Base-by-base conservation (phyloP, 2,113 vertebrate genomes). In the Sylvilagus bachmani region DNA sequence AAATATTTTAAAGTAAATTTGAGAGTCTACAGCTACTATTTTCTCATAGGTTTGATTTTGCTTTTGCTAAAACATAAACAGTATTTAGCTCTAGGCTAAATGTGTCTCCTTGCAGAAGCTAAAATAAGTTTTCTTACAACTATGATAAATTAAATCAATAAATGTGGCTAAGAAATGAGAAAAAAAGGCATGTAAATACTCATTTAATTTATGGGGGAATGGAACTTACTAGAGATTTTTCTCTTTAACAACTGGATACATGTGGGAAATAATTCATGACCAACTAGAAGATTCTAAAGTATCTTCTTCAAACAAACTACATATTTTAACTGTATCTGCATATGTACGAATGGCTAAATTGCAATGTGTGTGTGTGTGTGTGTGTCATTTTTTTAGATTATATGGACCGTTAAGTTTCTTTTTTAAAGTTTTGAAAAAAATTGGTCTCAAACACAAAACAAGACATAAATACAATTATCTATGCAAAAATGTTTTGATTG, bases 1-100 rank as follows among this genome's bases (percentile, higher is more conserved):
- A 74, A 96, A 33, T 74, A 82, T 91, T 98, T 95, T 94, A 55
- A 97, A 96, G 25, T 55, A 96, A 92, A 16, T 36, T 93, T 66
- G 58, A 96, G 96, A 95, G 84, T 49, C 66, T 77, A 75, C 1
- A 95, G 16, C 33, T 82, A 78, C 17, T 96, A 44, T 51, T 77
- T 90, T 36, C 93, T 19, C 17, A 51, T 24, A 80, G 25, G 73
- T 12, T 70, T 36, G 61, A 77, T 95, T 97, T 92, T 87, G 82
- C 71, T 95, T 97, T 64, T 67, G 82, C 19, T 75, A 83, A 91
- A 71, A 25, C 36, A 66, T 69, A 97, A 82, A 51, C 0, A 36
- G 36, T 85, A 86, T 83, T 75, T 94, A 74, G 31, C 17, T 80
- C 58, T 94, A 53, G 55, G 27, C 25, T 85, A 93, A 88, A 67